Evolutionary conservation across 1,140 invertebrate genomes (phyloP), one percentile per base, ranked within the genome.

Genomic region (Bursaphelenchus mucronatus): DNA sequence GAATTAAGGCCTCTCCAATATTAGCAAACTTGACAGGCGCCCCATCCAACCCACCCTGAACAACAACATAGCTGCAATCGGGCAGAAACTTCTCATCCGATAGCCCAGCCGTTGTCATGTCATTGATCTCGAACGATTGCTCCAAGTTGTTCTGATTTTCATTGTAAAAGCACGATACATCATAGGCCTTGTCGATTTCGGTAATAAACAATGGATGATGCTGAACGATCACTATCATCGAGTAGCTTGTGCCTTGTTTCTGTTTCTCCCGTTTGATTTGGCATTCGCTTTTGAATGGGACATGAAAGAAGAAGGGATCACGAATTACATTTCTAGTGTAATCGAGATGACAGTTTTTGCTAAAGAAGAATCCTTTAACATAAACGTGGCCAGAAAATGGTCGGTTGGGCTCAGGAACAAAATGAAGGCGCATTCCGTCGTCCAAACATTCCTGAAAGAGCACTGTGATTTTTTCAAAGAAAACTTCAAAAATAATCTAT

Each of bases 321-420:
- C 19, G 44, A 17, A 76, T 64, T 17, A 49, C 10, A 46, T 63
- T 49, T 30, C 45, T 17, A n/a, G 61, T 76, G 50, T 65, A 76
- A 57, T 74, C 74, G 43, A 74, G 50, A 70, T 74, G 73, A 59
- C 73, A 74, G 40, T 64, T 8, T 11, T 15, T 45, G 0, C 70
- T 68, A 47, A 73, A 74, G 62, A 74, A 74, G 52, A 76, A 74
- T 19, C 73, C 73, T 51, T 76, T 74, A 8, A 74, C 70, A 40
- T 74, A 74, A 13, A 74, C 66, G 53, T 74, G 73, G 9, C 73
- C 73, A 41, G 51, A 30, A 51, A 74, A 74, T 7, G 73, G 61
- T 43, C 10, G 40, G 6, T 8, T 49, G 13, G n/a, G 8, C n/a
- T 70, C 59, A 9, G 71, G 71, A 11, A 72, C 74, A 67, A 73